Evolutionary conservation across 2,888 invertebrate species (phyloP).

Genomic region (Clivina fossor): DNA sequence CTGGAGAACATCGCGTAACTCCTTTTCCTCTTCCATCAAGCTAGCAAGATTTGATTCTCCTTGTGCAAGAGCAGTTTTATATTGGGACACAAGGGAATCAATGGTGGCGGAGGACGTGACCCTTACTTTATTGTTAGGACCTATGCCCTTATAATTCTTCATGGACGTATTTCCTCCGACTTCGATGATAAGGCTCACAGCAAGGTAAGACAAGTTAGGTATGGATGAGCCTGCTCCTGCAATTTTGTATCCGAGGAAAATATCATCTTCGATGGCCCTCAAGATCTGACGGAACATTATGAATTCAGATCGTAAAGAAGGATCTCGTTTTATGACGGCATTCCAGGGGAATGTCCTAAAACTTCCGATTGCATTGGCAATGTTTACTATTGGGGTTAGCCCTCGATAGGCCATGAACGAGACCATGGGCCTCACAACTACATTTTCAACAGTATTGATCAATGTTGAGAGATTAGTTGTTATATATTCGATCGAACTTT

Average conservation of each 20-base stretch:
- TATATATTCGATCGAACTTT: neutral
- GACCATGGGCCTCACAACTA: neutral
- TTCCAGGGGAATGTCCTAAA: neutral
- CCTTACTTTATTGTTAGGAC: neutral
- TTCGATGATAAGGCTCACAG: neutral
- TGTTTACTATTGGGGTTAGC: neutral
- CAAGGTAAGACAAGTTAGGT: slow-evolving; percentile 1
- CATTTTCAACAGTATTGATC: neutral
- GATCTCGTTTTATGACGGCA: neutral
- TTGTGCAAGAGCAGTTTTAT: neutral
- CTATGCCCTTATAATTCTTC: neutral
- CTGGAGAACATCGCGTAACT: neutral
- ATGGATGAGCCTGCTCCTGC: neutral
- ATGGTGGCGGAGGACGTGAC: neutral
- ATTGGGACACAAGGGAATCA: neutral
- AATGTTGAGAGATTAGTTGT: neutral
- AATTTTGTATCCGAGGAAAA: neutral
- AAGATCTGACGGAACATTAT: neutral
- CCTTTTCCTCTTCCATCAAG: neutral
- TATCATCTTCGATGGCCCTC: neutral
- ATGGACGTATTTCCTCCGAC: neutral
- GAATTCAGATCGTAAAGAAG: neutral
- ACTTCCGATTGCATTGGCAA: neutral
- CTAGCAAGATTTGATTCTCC: neutral
- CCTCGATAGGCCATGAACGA: slow-evolving; percentile 2